phyloP scores from a whole-genome alignment of 2,888 invertebrate species.

The Noctua fimbriata region DNA sequence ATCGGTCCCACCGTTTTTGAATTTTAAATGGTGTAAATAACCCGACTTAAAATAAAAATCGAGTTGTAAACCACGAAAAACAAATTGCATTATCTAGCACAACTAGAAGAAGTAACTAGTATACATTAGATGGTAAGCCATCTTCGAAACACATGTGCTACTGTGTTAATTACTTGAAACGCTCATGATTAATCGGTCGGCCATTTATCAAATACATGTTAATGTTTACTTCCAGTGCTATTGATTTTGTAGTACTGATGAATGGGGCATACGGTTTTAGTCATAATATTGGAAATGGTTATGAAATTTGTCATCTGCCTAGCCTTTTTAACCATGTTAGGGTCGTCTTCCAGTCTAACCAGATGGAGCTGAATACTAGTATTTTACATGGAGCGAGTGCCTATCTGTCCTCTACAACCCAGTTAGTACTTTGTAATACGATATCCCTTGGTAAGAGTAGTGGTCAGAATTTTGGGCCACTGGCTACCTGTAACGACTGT shows the following conservation, averaged over 20 bases:
- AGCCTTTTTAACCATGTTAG: no score
- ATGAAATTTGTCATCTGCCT: neutral
- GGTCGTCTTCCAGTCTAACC: no score
- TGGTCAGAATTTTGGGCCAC: no score
- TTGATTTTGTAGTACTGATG: neutral
- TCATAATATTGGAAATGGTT: neutral
- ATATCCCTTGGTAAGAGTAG: no score
- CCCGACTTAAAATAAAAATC: neutral
- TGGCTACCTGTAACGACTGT: no score
- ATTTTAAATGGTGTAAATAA: no score
- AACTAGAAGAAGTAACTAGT: neutral
- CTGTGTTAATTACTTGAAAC: slow-evolving; percentile 24
- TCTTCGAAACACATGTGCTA: slow-evolving; percentile 11
- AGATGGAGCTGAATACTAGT: no score
- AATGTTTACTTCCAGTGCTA: slow-evolving; percentile 4
- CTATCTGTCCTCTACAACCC: no score
- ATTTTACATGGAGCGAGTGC: no score
- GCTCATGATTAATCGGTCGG: slow-evolving; percentile 29
- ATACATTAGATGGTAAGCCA: neutral
- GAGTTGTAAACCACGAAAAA: no score
- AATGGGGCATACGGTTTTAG: neutral
- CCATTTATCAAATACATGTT: slow-evolving; percentile 35
- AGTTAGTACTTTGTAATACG: no score
- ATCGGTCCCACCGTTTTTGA: no score
- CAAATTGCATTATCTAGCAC: neutral